A percentile compares a stretch with the other conserved stretches of the same genome.
These are phyloP conservation scores for Bursaphelenchus okinawaensis DNA, from an alignment of 2,888 invertebrate genomes.

Conservation along the genomic window DNA sequence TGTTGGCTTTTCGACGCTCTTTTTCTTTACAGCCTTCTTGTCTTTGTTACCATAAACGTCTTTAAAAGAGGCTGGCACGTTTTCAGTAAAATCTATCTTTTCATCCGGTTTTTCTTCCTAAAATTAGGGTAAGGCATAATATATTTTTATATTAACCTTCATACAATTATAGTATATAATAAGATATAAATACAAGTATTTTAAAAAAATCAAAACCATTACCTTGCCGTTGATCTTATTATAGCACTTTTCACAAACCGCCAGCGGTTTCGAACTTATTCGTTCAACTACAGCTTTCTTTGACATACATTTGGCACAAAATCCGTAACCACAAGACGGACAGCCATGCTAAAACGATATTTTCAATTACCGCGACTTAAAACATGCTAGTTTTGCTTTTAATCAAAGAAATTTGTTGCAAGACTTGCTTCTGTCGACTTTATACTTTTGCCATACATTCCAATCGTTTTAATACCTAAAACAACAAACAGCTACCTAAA, in stretches of 20 bases:
- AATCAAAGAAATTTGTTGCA: too few relatives aligned
- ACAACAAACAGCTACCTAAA: too few relatives aligned
- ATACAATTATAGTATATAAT: too few relatives aligned
- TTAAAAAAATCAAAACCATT: constrained; percentile 1
- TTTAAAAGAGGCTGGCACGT: background rate
- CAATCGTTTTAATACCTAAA: too few relatives aligned
- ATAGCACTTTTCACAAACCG: constrained; percentile 46
- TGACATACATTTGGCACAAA: constrained; percentile 49
- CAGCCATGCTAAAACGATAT: constrained; percentile 27
- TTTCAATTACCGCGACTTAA: too few relatives aligned
- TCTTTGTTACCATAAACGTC: constrained; percentile 19
- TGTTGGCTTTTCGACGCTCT: background rate
- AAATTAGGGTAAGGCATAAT: background rate
- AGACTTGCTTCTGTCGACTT: too few relatives aligned
- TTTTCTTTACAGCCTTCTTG: background rate
- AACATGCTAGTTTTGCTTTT: background rate
- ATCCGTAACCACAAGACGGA: constrained; percentile 45
- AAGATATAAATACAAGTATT: too few relatives aligned
- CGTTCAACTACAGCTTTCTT: constrained; percentile 37
- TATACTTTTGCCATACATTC: too few relatives aligned
- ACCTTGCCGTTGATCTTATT: constrained; percentile 20
- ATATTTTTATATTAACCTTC: too few relatives aligned
- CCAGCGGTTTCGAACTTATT: constrained; percentile 39
- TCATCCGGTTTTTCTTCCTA: constrained; percentile 1
- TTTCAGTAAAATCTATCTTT: background rate